These are phyloP conservation scores for Cantharis nigra DNA, from an alignment of 2,888 invertebrate genomes.

Conservation along the genomic window DNA sequence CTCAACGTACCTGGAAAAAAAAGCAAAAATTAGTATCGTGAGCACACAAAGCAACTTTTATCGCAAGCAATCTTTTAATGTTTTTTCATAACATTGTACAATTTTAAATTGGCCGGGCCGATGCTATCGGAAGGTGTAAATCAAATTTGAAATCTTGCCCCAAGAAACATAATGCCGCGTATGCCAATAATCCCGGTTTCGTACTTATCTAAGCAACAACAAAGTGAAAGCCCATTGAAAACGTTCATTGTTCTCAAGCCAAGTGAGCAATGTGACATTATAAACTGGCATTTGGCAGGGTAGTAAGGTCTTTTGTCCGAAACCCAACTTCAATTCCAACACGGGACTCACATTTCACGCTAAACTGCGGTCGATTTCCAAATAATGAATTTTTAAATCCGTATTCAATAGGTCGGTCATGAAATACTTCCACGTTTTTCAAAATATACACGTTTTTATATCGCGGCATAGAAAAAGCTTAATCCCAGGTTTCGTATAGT, in stretches of 20 bases:
- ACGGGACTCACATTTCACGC: conserved; percentile 34
- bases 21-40: conserved; percentile 1
- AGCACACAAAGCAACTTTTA: background rate
- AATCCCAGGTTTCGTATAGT: conserved; percentile 11
- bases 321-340: conserved; percentile 31
- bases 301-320: conserved; percentile 32
- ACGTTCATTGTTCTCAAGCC: conserved; percentile 29
- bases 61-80: background rate
- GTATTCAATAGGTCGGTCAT: conserved; percentile 13
- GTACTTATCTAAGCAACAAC: conserved; percentile 25
- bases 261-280: conserved; percentile 39
- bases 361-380: conserved; percentile 34
- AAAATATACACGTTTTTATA: conserved; percentile 6
- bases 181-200: conserved; percentile 33
- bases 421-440: conserved; percentile 15
- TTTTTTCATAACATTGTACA: background rate
- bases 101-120: background rate
- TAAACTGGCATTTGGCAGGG: conserved; percentile 34
- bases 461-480: conserved; percentile 4
- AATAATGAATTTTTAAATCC: conserved; percentile 36
- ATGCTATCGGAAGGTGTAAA: background rate
- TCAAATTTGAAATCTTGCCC: background rate
- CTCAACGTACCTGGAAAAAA: conserved; percentile 20
- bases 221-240: conserved; percentile 21
- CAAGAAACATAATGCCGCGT: conserved; percentile 5